Base-by-base conservation (phyloP, 2,113 vertebrate species). In the Oncorhynchus mykiss region DNA sequence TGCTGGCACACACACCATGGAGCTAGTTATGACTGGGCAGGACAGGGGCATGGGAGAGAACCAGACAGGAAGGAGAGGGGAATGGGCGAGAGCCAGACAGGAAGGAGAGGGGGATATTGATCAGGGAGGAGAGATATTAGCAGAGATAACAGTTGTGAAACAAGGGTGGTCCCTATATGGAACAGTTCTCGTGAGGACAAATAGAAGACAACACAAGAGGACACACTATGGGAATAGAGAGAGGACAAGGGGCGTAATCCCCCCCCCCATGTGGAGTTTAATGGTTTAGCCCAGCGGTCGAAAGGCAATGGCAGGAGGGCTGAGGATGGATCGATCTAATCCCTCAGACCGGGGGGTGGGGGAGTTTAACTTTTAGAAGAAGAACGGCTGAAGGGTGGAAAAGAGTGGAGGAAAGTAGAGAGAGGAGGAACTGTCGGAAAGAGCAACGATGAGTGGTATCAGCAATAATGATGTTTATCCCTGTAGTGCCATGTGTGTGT, bases 281-380 rank as follows among this genome's bases (percentile, higher is more conserved):
- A 89, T 90, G 87, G 88, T 86, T 81, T 9, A 4, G 76, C 77
- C 84, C 88, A 84, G 85, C 80, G 67, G 87, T 85, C 2, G 69
- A 86, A 70, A 12, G 2, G 0, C 71, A 13, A 16, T 24, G 45
- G 81, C 71, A 24, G 85, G 86, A 77, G 78, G 81, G 74, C 80
- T 72, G 39, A 45, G 9, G 39, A 45, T 45, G 82, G 86, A 90
- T 90, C 87, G 85, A 91, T 90, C 84, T 87, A 84, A 48, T 71
- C 78, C 76, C 78, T 82, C 79, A 77, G 84, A n/a, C 72, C 81
- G 84, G 83, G 79, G 45, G 82, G 80, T 73, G 80, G 57, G 60
- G 67, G 69, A 2, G 34, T 9, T 45, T 31, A 84, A 76, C 83
- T 89, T 85, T 91, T 85, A 82, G 59, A 82, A 82, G 12, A 84